Conservation (phyloP, 2,797 vertebrate genomes). For the Chloroceryle amazona region DNA sequence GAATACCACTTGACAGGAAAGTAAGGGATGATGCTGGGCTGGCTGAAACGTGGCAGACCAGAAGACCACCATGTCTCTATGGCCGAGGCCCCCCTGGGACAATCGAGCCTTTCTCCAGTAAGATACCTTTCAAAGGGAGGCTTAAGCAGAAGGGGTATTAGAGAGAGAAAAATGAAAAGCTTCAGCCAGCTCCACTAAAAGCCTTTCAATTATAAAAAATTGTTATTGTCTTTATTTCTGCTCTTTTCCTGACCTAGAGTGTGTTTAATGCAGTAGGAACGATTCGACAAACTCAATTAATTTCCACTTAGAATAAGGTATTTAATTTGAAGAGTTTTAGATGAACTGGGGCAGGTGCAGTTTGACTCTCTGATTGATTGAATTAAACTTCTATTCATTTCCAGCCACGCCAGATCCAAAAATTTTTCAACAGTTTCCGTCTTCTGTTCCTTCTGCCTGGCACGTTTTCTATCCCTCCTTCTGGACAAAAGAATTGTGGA, state of each 20-base stretch:
- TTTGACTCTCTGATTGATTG: conserved; percentile 47
- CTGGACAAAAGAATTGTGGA: background rate
- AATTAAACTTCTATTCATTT: conserved; percentile 57
- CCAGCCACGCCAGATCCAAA: conserved; percentile 10
- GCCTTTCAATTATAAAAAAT: conserved; percentile 27
- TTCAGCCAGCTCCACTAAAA: background rate
- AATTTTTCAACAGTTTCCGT: background rate
- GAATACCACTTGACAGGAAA: background rate
- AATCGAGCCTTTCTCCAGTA: background rate
- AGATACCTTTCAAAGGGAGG: background rate
- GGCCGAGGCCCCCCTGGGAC: background rate
- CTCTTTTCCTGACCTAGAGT: conserved; percentile 24
- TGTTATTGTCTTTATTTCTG: conserved; percentile 37
- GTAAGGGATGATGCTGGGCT: background rate
- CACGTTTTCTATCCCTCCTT: background rate
- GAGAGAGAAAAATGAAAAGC: background rate
- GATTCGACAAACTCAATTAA: conserved; percentile 59
- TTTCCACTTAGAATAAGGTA: conserved; percentile 66
- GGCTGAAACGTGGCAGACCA: accelerated
- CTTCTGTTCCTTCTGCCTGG: background rate
- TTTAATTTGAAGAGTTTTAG: conserved; percentile 56
- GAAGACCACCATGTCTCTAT: background rate
- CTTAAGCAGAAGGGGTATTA: background rate
- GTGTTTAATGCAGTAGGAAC: conserved; percentile 43
- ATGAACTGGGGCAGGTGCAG: conserved; percentile 38